Evolutionary conservation across 2,797 vertebrate genomes (phyloP), one percentile per base, ranked within the genome.

Genomic region (Lates japonicus): DNA sequence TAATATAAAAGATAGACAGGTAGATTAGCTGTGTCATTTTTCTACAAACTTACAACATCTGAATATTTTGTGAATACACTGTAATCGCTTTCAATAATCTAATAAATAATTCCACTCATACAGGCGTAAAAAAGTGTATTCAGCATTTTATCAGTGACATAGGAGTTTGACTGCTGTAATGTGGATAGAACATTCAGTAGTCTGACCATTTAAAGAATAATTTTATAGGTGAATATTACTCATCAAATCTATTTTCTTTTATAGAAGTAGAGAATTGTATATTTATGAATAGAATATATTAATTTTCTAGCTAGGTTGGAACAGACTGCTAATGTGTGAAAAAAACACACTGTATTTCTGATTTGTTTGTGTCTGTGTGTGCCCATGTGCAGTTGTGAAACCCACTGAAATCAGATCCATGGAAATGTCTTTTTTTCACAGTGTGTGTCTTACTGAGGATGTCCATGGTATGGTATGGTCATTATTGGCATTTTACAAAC

Each of bases 401-500:
- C 49, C 22, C 22, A 12, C 10, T 59, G 44, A 22, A 76, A 25
- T 72, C 25, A 49, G 25, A 69, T 55, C 54, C 46, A 25, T 60
- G 37, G 20, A 73, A 76, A 76, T 69, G 54, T 79, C 59, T 54
- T 83, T 75, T 80, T 81, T 72, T 80, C 29, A 59, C n/a, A 13
- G 61, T 66, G 10, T 61, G 74, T 2, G 49, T 81, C 61, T 71
- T 73, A 4, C 20, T 48, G 31, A 73, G 63, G 57, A 80, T 54
- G 44, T 62, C 62, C 37, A 57, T 44, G 31, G 25, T 20, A 29
- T 46, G 57, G 10, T 39, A 22, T 60, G 35, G 65, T 74, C 66
- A 61, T 42, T 77, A 86, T 68, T 76, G 70, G 49, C 46, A 76
- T 84, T 80, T 74, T 54, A 65, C 33, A 73, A 37, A 78, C 51